Conservation (phyloP, 2,797 vertebrate species). For the Tenualosa ilisha region DNA sequence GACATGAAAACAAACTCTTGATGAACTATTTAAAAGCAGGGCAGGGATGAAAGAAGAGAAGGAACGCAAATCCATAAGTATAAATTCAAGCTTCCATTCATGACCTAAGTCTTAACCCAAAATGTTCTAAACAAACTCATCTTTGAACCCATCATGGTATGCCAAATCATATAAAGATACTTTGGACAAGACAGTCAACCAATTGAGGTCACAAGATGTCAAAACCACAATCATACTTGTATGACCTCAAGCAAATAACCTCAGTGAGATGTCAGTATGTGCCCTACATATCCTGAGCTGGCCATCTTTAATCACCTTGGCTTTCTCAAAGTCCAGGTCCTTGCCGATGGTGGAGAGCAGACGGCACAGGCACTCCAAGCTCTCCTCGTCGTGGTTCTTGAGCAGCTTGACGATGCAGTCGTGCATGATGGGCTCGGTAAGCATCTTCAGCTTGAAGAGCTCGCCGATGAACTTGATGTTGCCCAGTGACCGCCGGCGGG, state of each 20-base stretch:
- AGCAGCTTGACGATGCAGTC: slow-evolving; percentile 97
- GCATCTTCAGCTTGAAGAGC: slow-evolving; percentile 97
- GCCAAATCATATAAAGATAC: background rate
- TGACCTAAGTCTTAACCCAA: background rate
- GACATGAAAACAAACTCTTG: too few relatives aligned
- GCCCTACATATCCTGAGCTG: background rate
- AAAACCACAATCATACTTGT: too few relatives aligned
- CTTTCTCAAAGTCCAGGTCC: slow-evolving; percentile 95
- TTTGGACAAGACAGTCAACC: background rate
- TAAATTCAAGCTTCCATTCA: background rate
- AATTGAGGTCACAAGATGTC: background rate
- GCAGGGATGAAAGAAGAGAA: slow-evolving; percentile 7
- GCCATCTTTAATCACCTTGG: slow-evolving; percentile 75
- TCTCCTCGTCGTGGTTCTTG: slow-evolving; percentile 97
- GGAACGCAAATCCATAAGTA: background rate
- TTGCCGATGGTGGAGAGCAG: slow-evolving; percentile 96
- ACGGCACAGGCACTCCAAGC: slow-evolving; percentile 95
- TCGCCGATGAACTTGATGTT: slow-evolving; percentile 99
- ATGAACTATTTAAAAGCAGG: too few relatives aligned
- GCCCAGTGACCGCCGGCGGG: slow-evolving; percentile 89
- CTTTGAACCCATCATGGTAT: background rate
- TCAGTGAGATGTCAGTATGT: background rate
- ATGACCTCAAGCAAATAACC: too few relatives aligned
- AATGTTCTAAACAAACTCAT: background rate
- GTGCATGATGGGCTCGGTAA: slow-evolving; percentile 98